Percentiles rank a stretch among this genome's conserved stretches.
Conservation (phyloP, 2,888 invertebrate species). For the Metallyticus violacea region DNA sequence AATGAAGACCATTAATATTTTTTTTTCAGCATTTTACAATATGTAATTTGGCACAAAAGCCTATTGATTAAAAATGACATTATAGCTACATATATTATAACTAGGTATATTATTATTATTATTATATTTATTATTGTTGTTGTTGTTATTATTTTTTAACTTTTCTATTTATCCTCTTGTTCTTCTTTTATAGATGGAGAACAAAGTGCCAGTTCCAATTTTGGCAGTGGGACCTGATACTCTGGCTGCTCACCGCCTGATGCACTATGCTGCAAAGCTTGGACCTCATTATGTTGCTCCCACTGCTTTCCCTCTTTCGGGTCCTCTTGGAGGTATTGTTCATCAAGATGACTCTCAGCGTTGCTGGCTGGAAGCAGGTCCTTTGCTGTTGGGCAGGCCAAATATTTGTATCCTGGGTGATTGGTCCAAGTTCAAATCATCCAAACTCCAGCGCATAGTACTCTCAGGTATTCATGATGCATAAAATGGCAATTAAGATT, state of each 20-base stretch:
- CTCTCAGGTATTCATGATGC: conserved; percentile 11
- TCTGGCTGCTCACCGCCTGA: conserved; percentile 27
- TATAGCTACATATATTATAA: too few relatives aligned
- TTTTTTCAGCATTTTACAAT: too few relatives aligned
- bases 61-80: too few relatives aligned
- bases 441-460: background rate
- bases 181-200: background rate
- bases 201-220: conserved; percentile 32
- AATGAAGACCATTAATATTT: too few relatives aligned
- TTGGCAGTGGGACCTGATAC: conserved; percentile 34
- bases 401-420: conserved; percentile 48
- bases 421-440: conserved; percentile 40
- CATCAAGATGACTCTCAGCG: conserved; percentile 20
- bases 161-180: too few relatives aligned
- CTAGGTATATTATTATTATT: too few relatives aligned
- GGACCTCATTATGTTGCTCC: conserved; percentile 19
- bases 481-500: too few relatives aligned
- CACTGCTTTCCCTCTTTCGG: background rate
- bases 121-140: too few relatives aligned
- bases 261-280: conserved; percentile 22
- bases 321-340: conserved; percentile 23
- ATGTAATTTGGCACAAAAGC: too few relatives aligned
- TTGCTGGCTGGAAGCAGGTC: conserved; percentile 44
- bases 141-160: too few relatives aligned
- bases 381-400: conserved; percentile 44